Conservation (phyloP, 2,888 invertebrate genomes). For the Sicus ferrugineus region DNA sequence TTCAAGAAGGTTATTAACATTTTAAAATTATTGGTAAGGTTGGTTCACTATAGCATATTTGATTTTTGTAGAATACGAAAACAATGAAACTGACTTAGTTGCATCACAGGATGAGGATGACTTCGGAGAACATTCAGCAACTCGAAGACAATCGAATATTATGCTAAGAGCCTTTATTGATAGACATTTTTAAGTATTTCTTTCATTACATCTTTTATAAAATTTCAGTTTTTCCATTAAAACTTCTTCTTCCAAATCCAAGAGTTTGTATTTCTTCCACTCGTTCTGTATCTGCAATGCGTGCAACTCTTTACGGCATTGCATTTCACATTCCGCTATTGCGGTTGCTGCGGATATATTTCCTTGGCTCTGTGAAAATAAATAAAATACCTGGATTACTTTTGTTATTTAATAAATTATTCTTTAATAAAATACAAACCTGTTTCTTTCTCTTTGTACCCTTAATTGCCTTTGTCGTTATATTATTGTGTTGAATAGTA, state of each 20-base stretch:
- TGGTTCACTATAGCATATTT: neutral
- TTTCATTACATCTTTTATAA: too few species aligned
- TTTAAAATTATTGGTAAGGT: neutral
- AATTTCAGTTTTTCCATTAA: too few species aligned
- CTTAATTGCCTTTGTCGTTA: neutral
- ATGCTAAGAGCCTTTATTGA: too few species aligned
- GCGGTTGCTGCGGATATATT: neutral
- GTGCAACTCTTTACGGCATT: neutral
- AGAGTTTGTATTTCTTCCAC: neutral
- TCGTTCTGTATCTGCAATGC: neutral
- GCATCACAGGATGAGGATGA: neutral
- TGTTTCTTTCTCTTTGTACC: neutral
- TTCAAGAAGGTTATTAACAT: neutral
- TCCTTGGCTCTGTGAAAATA: neutral
- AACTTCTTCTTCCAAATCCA: too few species aligned
- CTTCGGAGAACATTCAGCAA: neutral
- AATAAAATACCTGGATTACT: neutral
- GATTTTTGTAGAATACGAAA: constrained; percentile 1
- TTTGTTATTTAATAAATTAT: neutral
- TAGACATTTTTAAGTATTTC: too few species aligned
- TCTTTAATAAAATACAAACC: constrained; percentile 1
- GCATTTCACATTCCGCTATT: neutral
- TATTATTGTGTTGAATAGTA: neutral
- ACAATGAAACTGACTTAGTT: neutral
- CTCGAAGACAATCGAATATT: too few species aligned